Conservation (phyloP, 1,140 invertebrate genomes). For the Trissolcus basalis region DNA sequence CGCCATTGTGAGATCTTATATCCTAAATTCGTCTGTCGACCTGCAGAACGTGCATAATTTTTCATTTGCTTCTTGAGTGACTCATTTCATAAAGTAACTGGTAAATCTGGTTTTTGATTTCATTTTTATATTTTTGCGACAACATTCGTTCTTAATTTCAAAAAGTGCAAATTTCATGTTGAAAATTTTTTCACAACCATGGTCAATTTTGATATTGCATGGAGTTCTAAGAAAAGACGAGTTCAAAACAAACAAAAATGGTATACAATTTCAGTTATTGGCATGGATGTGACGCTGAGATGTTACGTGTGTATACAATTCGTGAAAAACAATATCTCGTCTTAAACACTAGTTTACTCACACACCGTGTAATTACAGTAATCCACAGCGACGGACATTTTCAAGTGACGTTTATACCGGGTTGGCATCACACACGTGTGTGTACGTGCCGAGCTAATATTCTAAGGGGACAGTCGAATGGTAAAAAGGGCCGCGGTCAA, state of each 20-base stretch:
- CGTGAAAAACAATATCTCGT: constrained; percentile 61
- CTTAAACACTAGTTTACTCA: constrained; percentile 67
- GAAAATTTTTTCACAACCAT: too few relatives aligned
- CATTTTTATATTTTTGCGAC: too few relatives aligned
- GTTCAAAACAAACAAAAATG: constrained; percentile 22
- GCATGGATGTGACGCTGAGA: constrained; percentile 56
- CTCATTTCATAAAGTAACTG: too few relatives aligned
- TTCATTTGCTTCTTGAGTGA: too few relatives aligned
- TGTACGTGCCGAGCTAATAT: constrained; percentile 44
- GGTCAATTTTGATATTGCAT: too few relatives aligned
- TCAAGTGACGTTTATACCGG: constrained; percentile 59
- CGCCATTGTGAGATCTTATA: constrained; percentile 23
- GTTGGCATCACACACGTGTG: constrained; percentile 33
- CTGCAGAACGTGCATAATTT: constrained; percentile 49
- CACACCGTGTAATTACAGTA: constrained; percentile 65
- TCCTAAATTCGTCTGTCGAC: constrained; percentile 52
- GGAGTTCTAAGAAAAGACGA: constrained; percentile 25
- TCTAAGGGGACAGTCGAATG: constrained; percentile 40
- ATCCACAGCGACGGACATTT: constrained; percentile 58
- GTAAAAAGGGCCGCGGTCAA: constrained; percentile 48
- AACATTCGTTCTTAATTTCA: too few relatives aligned
- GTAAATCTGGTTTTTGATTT: too few relatives aligned
- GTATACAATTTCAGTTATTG: constrained; percentile 53
- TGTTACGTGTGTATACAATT: constrained; percentile 62
- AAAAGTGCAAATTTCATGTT: too few relatives aligned